A percentile compares a stretch with the other conserved stretches of the same genome.
These are phyloP conservation scores for Xenopus petersii DNA, from an alignment of 2,797 vertebrate genomes.

Conservation along the genomic window DNA sequence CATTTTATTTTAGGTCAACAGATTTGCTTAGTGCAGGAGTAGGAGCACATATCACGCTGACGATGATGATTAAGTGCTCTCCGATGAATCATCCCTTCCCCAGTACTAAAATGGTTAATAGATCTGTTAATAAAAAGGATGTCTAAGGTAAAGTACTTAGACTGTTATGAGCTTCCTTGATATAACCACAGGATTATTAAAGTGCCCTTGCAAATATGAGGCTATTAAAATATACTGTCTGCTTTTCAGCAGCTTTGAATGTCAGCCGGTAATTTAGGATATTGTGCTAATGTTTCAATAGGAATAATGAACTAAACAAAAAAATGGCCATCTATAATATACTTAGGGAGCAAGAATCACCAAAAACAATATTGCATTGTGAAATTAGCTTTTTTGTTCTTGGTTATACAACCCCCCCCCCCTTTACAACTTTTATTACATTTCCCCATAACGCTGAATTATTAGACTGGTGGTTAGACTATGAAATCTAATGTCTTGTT, in stretches of 20 bases:
- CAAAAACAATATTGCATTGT: no score
- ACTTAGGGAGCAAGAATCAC: no score
- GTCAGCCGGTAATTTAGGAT: constrained; percentile 40
- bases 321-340: constrained; percentile 3
- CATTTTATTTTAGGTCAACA: background rate
- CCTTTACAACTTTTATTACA: no score
- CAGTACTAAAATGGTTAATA: constrained; percentile 15
- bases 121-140: constrained; percentile 30
- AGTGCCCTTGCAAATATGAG: constrained; percentile 42
- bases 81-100: background rate
- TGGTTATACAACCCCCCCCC: no score
- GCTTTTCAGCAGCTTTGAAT: constrained; percentile 44
- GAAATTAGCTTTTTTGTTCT: no score
- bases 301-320: constrained; percentile 31
- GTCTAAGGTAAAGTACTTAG: constrained; percentile 24
- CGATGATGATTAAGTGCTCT: background rate
- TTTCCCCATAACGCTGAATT: no score
- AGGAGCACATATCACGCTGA: background rate
- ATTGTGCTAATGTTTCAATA: constrained; percentile 40
- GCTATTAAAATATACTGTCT: constrained; percentile 44
- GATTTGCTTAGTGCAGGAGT: background rate
- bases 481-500: no score
- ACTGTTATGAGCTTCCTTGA: constrained; percentile 41
- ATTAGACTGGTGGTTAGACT: no score
- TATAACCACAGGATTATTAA: constrained; percentile 41